Base-by-base conservation (phyloP, 2,888 invertebrate species). In the Meteorus cinctellus region DNA sequence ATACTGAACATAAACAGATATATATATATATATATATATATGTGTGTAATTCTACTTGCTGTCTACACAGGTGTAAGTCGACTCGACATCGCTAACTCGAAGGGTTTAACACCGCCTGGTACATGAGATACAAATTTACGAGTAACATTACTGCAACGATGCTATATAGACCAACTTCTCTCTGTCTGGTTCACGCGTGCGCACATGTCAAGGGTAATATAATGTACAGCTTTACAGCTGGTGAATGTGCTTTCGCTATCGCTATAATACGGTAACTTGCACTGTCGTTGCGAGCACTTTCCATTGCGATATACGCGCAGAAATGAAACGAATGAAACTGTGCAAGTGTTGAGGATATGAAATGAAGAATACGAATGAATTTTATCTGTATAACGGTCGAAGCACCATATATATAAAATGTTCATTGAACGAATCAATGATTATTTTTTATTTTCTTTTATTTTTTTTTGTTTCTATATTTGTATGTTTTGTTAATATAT, bases 241-340 rank as follows among this genome's bases (percentile, higher is more conserved):
- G 81, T 80, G 79, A 77, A 80, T 79, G 80, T 83, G 88, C 89
- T 89, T 89, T 89, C 88, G 88, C 88, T 88, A 88, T 89, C 88
- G 84, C 83, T 84, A 31, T 62, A 62, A 62, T 48, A 48, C 48
- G 84, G 81, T 79, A 86, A 87, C 86, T 86, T 86, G 88, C 87
- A 85, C 87, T 86, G 84, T 86, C 87, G 85, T 84, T 85, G 79
- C 79, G 41, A 45, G 80, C 83, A 87, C 88, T 87, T 86, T 86
- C 86, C 83, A 84, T 85, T 24, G 29, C 14, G 55, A 59, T 45
- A 48, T 24, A 24, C 45, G 51, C 70, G 24, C 8, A 62, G 29
- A 51, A 72, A 24, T 31, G 51, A 24, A 29, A 60, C n/a, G n/a
- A 19, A n/a, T 55, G 19, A n/a, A 24, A 55, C 6, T 19, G 19